A percentile compares a stretch with the other conserved stretches of the same genome.
phyloP scores from a whole-genome alignment of 2,888 invertebrate species.

The Scaptomyza reducta region DNA sequence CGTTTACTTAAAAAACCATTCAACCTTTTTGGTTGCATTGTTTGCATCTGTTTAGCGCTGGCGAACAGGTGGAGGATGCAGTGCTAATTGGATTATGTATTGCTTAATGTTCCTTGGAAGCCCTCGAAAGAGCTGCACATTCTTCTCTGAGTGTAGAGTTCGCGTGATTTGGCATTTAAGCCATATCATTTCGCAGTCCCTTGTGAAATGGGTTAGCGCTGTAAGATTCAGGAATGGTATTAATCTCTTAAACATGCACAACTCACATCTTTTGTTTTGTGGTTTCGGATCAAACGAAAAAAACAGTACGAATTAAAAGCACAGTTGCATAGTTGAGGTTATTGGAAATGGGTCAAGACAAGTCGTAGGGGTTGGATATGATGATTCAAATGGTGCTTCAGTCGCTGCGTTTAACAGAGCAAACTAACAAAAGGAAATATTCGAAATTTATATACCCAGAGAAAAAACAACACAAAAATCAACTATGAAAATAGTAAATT shows the following conservation, averaged over 20 bases:
- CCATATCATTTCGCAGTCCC: constrained; percentile 42
- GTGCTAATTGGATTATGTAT: constrained; percentile 77
- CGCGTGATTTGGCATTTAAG: constrained; percentile 59
- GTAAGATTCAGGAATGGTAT: constrained; percentile 37
- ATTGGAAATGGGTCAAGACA: constrained; percentile 39
- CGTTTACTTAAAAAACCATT: constrained; percentile 72
- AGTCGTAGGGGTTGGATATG: constrained; percentile 11
- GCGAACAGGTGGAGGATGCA: constrained; percentile 65
- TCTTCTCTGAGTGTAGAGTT: constrained; percentile 20
- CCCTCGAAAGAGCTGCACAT: constrained; percentile 6
- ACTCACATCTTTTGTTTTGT: constrained; percentile 24
- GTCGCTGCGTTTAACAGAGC: background rate
- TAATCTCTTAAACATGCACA: constrained; percentile 47
- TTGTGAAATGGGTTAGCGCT: constrained; percentile 49
- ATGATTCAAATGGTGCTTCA: constrained; percentile 35
- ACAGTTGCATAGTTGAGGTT: constrained; percentile 32
- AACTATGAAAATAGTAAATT: no score
- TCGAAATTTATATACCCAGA: no score
- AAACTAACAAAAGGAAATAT: background rate
- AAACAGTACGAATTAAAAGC: constrained; percentile 28
- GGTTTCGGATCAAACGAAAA: constrained; percentile 34
- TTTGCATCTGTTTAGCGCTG: constrained; percentile 63
- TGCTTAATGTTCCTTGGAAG: constrained; percentile 73
- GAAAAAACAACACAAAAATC: no score
- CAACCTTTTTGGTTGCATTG: constrained; percentile 56